Evolutionary conservation across 2,888 invertebrate genomes (phyloP), one percentile per base, ranked within the genome.

Genomic region (Lypha dubia): DNA sequence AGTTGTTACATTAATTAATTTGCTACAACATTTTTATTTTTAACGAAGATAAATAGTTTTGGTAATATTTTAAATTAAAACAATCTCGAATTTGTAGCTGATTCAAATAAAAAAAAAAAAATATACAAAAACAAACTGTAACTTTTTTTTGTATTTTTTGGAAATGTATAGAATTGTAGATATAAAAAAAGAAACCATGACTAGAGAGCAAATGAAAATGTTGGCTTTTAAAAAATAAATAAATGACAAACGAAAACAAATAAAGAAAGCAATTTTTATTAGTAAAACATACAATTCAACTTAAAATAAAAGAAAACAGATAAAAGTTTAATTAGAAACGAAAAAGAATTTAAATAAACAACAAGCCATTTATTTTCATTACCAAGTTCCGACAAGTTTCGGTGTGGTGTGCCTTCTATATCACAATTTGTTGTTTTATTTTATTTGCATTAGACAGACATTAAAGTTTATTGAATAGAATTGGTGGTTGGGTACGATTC

Each of bases 371-470:
- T 67, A 73, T 67, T 89, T 90, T 89, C 91, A 91, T 82, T 92
- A 92, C 92, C 92, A 92, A 91, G 90, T 92, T 92, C 90, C 92
- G 92, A 91, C 92, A 92, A 89, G 92, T 92, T 89, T 92, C 92
- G 89, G 91, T 90, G 91, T 92, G 90, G 89, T 92, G 91, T 91
- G 90, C 88, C 90, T 90, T 91, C 92, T 92, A 90, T 88, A 56
- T 56, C 32, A 56, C 24, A 88, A 88, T 68, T 73, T 77, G 51
- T 44, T 73, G 38, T 60, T 83, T 83, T 46, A 46, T 49, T 65
- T 71, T 28, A 38, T 70, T 82, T 70, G 51, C 67, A 63, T 20
- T 41, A 80, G 60, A 75, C 60, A 70, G 56, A 76, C 17, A 65
- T 53, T 51, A 44, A 58, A 20, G 44, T 56, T 63, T 56, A 53